These are phyloP conservation scores for Enteromius fasciolatus DNA, from an alignment of 2,797 vertebrate species.

Conservation along the genomic window DNA sequence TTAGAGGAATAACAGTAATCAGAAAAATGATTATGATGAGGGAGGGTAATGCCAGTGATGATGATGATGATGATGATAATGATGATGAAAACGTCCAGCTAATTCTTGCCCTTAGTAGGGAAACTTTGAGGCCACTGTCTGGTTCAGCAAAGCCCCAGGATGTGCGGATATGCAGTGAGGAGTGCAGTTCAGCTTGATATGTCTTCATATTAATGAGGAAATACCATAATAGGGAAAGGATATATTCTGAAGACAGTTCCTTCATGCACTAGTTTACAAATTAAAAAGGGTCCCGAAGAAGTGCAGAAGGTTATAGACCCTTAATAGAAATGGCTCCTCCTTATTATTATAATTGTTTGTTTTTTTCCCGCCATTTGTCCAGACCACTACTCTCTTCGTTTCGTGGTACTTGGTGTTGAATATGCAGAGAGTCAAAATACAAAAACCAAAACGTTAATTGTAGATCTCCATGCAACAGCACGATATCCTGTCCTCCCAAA, in stretches of 20 bases:
- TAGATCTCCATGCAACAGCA: slow-evolving; percentile 48
- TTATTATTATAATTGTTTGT: neutral
- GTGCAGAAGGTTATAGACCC: slow-evolving; percentile 54
- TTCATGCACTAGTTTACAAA: slow-evolving; percentile 63
- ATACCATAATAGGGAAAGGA: slow-evolving; percentile 41
- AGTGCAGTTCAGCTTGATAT: slow-evolving; percentile 43
- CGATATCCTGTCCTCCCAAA: slow-evolving; percentile 40
- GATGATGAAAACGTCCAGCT: slow-evolving; percentile 44
- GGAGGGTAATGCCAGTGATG: slow-evolving; percentile 35
- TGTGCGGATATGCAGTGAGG: slow-evolving; percentile 37
- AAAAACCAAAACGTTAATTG: slow-evolving; percentile 37
- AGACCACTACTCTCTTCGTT: slow-evolving; percentile 1
- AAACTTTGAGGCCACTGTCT: slow-evolving; percentile 47
- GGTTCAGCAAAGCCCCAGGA: slow-evolving; percentile 30
- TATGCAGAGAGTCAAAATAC: slow-evolving; percentile 22
- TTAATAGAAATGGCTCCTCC: slow-evolving; percentile 45
- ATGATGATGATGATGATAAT: slow-evolving; percentile 23
- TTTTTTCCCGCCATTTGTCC: slow-evolving; percentile 21
- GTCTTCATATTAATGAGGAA: slow-evolving; percentile 49
- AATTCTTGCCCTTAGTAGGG: slow-evolving; percentile 21
- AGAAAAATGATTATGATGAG: slow-evolving; percentile 34
- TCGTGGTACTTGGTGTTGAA: slow-evolving; percentile 12
- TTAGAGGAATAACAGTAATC: slow-evolving; percentile 60
- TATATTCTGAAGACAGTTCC: slow-evolving; percentile 47
- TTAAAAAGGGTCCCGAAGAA: slow-evolving; percentile 45